Percentiles rank a stretch among this genome's conserved stretches.
Conservation (phyloP, 1,140 invertebrate genomes). For the Megathymus violae region DNA sequence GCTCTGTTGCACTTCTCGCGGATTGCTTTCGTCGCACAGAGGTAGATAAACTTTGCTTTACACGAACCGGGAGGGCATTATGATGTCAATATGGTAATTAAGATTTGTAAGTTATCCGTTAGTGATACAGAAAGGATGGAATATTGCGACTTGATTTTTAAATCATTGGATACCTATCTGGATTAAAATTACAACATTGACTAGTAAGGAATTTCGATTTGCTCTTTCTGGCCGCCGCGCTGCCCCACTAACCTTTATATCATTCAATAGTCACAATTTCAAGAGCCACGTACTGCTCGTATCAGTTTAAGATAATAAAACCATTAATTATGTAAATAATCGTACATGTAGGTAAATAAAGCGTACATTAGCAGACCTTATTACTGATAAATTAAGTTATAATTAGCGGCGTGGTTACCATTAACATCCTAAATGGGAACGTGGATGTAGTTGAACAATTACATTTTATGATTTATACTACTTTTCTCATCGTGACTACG, state of each 20-base stretch:
- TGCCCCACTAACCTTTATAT: slow-evolving; percentile 70
- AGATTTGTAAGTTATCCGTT: too few species aligned
- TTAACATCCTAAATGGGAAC: background rate
- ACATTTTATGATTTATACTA: too few species aligned
- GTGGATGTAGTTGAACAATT: too few species aligned
- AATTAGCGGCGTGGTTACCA: slow-evolving; percentile 2
- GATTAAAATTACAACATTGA: background rate
- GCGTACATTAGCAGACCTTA: slow-evolving; percentile 23
- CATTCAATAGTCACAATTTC: slow-evolving; percentile 35
- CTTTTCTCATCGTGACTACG: too few species aligned
- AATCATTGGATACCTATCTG: slow-evolving; percentile 16
- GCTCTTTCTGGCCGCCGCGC: slow-evolving; percentile 22
- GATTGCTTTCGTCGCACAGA: too few species aligned
- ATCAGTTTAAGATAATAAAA: slow-evolving; percentile 25
- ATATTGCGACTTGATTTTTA: slow-evolving; percentile 47
- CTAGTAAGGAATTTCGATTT: slow-evolving; percentile 8
- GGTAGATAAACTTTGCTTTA: slow-evolving; percentile 35
- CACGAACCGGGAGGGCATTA: slow-evolving; percentile 3
- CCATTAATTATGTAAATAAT: slow-evolving; percentile 40
- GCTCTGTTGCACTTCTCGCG: too few species aligned
- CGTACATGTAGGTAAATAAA: slow-evolving; percentile 14
- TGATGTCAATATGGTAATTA: slow-evolving; percentile 51
- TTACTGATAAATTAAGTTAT: slow-evolving; percentile 13
- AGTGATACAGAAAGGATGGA: too few species aligned
- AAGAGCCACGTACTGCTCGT: slow-evolving; percentile 26